A percentile compares a stretch with the other conserved stretches of the same genome.
Conservation (phyloP, 2,113 vertebrate species). For the Serilophus lunatus region DNA sequence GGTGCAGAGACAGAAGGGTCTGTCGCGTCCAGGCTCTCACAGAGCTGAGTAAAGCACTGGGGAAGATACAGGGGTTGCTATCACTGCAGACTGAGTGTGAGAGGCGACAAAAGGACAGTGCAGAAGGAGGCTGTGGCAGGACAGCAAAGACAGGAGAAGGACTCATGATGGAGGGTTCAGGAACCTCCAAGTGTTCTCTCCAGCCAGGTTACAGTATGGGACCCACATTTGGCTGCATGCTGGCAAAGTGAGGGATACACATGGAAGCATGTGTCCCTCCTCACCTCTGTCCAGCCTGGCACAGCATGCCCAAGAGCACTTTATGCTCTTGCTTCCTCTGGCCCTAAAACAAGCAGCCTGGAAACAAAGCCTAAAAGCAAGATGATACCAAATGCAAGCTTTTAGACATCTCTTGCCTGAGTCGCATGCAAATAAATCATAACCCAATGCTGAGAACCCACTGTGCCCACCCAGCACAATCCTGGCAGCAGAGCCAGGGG, state of each 20-base stretch:
- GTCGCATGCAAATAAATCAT: not conserved
- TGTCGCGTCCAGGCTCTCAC: constrained; percentile 61
- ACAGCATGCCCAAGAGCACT: not conserved
- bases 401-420: accelerated
- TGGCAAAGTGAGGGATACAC: not conserved
- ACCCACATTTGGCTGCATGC: not conserved
- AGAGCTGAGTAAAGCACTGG: constrained; percentile 73
- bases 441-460: accelerated
- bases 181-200: not conserved
- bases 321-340: not conserved
- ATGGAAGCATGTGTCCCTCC: not conserved
- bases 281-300: not conserved
- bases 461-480: not conserved
- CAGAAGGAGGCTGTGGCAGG: not conserved
- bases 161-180: not conserved
- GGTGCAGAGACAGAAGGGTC: constrained; percentile 37
- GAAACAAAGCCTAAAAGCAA: not conserved
- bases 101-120: not conserved
- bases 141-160: not conserved
- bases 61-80: not conserved
- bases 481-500: not conserved
- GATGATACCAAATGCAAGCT: not conserved
- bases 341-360: not conserved
- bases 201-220: not conserved
- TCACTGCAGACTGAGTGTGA: not conserved